Evolutionary conservation across 2,113 vertebrate genomes (phyloP).

Genomic region (Ammodytes marinus): DNA sequence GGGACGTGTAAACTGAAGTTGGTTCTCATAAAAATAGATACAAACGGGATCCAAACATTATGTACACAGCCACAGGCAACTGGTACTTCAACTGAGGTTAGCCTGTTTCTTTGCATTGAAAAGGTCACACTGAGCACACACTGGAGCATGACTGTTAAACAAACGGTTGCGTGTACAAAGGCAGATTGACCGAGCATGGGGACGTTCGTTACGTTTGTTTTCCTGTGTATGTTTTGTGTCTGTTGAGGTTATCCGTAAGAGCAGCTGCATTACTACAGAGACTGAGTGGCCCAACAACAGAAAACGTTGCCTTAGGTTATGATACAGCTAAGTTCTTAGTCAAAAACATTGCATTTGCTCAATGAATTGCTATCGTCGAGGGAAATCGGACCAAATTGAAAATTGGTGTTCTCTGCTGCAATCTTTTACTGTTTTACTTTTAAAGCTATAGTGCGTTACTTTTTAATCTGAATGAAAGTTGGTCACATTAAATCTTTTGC

Average conservation of each 20-base stretch:
- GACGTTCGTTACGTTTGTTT: conserved; percentile 1
- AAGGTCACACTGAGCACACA: conserved; percentile 61
- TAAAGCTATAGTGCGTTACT: neutral
- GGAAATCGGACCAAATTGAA: neutral
- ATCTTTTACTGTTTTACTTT: neutral
- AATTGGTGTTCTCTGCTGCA: neutral
- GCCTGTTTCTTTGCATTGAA: conserved; percentile 43
- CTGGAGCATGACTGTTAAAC: conserved; percentile 27
- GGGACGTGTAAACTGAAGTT: neutral
- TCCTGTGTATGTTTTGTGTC: neutral
- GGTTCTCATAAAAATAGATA: neutral
- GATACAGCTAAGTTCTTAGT: neutral
- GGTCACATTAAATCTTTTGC: too few relatives aligned
- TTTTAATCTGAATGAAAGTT: too few relatives aligned
- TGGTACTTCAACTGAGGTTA: neutral
- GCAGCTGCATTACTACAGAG: conserved; percentile 12
- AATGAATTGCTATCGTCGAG: neutral
- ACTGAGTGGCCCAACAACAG: neutral
- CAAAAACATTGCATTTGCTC: neutral
- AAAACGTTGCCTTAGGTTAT: neutral
- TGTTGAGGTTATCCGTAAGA: conserved; percentile 1
- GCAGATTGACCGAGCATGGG: conserved; percentile 16
- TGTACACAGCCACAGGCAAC: conserved; percentile 22
- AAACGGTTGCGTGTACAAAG: conserved; percentile 9
- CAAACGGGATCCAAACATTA: neutral